phyloP scores from a whole-genome alignment of 2,113 vertebrate species.

The Crotalus viridis region DNA sequence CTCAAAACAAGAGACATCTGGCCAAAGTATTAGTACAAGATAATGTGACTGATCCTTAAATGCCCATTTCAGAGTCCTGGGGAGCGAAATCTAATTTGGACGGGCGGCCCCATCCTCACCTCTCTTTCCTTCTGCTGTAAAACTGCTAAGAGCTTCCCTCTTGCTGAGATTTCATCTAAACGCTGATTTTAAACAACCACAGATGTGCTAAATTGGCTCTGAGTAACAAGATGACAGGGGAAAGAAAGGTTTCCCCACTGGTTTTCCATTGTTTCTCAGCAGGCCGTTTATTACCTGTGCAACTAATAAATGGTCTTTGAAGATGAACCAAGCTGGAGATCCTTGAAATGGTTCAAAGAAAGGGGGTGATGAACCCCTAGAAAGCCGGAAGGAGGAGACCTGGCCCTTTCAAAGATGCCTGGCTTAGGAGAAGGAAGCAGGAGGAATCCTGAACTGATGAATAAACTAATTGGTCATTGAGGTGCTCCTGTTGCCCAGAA shows the following conservation, averaged over 20 bases:
- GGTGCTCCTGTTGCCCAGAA: background rate
- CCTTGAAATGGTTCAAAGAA: slow-evolving; percentile 58
- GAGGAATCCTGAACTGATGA: background rate
- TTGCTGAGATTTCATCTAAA: slow-evolving; percentile 58
- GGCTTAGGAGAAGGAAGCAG: background rate
- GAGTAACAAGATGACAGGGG: slow-evolving; percentile 64
- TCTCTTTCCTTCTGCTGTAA: slow-evolving; percentile 52
- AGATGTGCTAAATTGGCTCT: slow-evolving; percentile 69
- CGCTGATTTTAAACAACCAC: slow-evolving; percentile 67
- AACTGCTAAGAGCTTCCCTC: slow-evolving; percentile 63
- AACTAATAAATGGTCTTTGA: slow-evolving; percentile 63
- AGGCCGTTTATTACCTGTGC: slow-evolving; percentile 68
- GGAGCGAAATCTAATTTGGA: background rate
- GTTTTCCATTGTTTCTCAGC: slow-evolving; percentile 53
- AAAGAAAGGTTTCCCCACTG: slow-evolving; percentile 64
- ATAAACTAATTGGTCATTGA: background rate
- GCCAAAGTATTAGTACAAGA: background rate
- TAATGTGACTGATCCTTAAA: slow-evolving; percentile 3
- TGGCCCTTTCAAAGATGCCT: background rate
- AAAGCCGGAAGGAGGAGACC: background rate
- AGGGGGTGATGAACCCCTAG: background rate
- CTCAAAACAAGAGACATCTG: background rate
- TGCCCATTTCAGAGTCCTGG: background rate
- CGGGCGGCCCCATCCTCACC: slow-evolving; percentile 38
- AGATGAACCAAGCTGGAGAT: slow-evolving; percentile 65